Percentiles rank a stretch among this genome's conserved stretches.
Conservation (phyloP, 2,113 vertebrate genomes). For the Silurus glanis region DNA sequence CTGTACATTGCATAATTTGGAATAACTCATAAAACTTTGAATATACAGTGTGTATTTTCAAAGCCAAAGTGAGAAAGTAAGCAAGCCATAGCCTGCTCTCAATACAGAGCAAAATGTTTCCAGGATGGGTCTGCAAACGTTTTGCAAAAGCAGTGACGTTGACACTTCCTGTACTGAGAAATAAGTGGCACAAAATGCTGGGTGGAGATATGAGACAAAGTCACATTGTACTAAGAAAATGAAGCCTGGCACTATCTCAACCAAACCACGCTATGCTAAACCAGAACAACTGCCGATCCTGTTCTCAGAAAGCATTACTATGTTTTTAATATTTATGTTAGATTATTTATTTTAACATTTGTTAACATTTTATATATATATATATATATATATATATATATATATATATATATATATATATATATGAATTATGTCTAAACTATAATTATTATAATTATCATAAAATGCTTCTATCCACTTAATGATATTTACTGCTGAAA, state of each 20-base stretch:
- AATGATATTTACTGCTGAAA: not conserved
- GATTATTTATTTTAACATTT: not conserved
- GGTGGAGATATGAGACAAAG: slow-evolving; percentile 27
- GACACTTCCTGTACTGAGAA: slow-evolving; percentile 37
- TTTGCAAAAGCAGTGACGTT: slow-evolving; percentile 24
- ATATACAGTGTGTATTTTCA: not conserved
- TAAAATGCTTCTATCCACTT: slow-evolving; percentile 31
- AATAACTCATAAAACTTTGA: not conserved
- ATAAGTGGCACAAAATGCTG: not conserved
- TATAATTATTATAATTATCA: slow-evolving; percentile 35
- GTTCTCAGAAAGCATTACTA: not conserved
- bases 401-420: not conserved
- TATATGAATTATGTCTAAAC: not conserved
- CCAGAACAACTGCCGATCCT: slow-evolving; percentile 15
- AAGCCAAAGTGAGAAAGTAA: not conserved
- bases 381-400: not conserved
- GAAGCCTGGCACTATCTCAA: not conserved
- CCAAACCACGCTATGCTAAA: not conserved
- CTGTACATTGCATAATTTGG: not conserved
- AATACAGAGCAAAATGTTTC: not conserved
- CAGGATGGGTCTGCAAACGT: slow-evolving; percentile 22
- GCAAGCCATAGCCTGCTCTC: not conserved
- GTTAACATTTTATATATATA: not conserved
- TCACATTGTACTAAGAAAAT: slow-evolving; percentile 7
- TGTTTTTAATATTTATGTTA: not conserved